These are phyloP conservation scores for Anorthoa munda DNA, from an alignment of 2,888 invertebrate species.

Conservation along the genomic window DNA sequence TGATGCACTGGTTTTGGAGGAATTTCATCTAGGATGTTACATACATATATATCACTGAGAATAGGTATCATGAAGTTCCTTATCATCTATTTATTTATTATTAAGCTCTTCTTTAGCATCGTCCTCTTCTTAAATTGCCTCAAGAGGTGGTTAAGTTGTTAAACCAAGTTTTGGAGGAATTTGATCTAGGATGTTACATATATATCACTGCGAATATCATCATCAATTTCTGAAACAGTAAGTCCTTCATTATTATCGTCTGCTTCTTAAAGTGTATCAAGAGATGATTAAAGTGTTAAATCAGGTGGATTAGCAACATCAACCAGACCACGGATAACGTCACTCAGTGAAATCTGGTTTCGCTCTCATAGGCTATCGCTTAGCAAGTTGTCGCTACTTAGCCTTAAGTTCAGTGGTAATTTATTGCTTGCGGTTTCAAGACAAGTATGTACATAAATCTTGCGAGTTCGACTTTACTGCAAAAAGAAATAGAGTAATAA, in stretches of 20 bases:
- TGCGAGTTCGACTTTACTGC: slow-evolving; percentile 38
- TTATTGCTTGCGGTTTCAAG: slow-evolving; percentile 61
- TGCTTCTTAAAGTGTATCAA: slow-evolving; percentile 10
- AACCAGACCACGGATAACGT: slow-evolving; percentile 46
- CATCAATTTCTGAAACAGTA: neutral
- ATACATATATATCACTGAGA: neutral
- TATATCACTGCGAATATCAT: slow-evolving; percentile 3
- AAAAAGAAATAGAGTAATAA: slow-evolving; percentile 47
- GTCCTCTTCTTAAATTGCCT: too few species aligned
- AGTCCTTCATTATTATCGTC: slow-evolving; percentile 1
- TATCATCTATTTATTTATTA: neutral
- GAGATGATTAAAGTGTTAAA: slow-evolving; percentile 18
- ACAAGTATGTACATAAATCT: slow-evolving; percentile 60
- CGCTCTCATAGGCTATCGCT: slow-evolving; percentile 54
- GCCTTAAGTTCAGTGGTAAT: slow-evolving; percentile 62
- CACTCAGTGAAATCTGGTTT: slow-evolving; percentile 54
- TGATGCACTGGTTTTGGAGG: slow-evolving; percentile 47
- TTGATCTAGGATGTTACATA: slow-evolving; percentile 10
- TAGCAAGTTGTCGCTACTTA: slow-evolving; percentile 64
- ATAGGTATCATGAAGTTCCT: neutral
- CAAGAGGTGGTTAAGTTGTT: too few species aligned
- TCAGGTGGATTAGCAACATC: slow-evolving; percentile 40
- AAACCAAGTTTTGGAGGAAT: slow-evolving; percentile 27
- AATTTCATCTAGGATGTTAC: slow-evolving; percentile 27
- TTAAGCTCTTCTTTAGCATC: neutral